A percentile compares a stretch with the other conserved stretches of the same genome.
phyloP scores from a whole-genome alignment of 1,140 invertebrate species.

The Meloidogyne hapla region DNA sequence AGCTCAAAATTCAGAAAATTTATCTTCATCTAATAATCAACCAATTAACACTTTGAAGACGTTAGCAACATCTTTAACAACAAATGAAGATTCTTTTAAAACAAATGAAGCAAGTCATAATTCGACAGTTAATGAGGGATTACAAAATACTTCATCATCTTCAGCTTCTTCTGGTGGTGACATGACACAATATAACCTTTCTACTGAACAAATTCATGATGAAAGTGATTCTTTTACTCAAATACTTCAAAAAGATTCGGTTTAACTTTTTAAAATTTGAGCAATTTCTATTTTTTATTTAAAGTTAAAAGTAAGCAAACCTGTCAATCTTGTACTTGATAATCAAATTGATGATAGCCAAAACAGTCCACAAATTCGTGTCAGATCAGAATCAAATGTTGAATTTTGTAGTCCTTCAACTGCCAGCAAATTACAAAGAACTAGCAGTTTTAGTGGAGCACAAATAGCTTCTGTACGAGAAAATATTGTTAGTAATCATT shows the following conservation, averaged over 20 bases:
- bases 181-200: not conserved
- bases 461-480: not conserved
- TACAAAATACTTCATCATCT: conserved; percentile 1
- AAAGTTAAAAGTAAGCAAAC: not conserved
- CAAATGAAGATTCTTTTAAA: not conserved
- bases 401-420: not conserved
- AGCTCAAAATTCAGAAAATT: conserved; percentile 4
- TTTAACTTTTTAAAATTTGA: not conserved
- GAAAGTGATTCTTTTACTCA: conserved; percentile 3
- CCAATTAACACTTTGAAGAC: not conserved
- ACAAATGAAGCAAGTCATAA: not conserved
- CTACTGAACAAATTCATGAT: not conserved
- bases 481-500: not conserved
- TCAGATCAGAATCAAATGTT: not conserved
- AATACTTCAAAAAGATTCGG: not conserved
- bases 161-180: not conserved
- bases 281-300: not conserved
- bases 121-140: not conserved
- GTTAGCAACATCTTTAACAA: not conserved
- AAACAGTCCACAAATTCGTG: not conserved
- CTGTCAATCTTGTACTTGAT: not conserved
- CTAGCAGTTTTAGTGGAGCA: not conserved
- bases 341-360: not conserved
- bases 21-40: not conserved
- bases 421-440: not conserved